Evolutionary conservation across 2,888 invertebrate genomes (phyloP), one percentile per base, ranked within the genome.

Genomic region (Epinotia demarniana): DNA sequence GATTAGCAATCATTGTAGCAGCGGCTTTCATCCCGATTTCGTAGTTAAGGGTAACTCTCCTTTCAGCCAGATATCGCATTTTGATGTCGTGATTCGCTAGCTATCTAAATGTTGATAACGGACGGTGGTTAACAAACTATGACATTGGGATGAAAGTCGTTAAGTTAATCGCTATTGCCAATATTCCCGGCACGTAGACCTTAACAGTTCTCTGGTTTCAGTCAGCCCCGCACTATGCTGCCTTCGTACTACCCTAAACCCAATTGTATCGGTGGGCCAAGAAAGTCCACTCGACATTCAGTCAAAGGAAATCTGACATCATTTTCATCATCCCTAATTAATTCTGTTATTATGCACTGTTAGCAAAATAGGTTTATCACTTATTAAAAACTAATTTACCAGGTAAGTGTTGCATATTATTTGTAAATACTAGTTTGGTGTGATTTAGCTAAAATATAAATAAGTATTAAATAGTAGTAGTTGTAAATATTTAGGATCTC

Each of bases 401-500:
- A 23, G 58, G 58, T 58, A 60, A 23, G 33, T 61, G 33, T 60
- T 27, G 58, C 46, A 60, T 60, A 27, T 60, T 73, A 58, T n/a
- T 23, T 73, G 73, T 75, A 71, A 11, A 61, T 53, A 66, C 19
- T 73, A 66, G 43, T 61, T 70, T 66, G 18, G 67, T 73, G 70
- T 76, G 69, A 60, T 68, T 60, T 46, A 53, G 12, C 46, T 75
- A 62, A 58, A 33, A 19, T 18, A 58, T 12, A 53, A 67, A 49
- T 73, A 60, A 70, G 55, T 69, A 70, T 55, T 55, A 39, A 43
- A 57, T 18, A 18, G n/a, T 73, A 73, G 55, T 46, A 63, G 76
- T 67, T 85, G 86, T 88, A 89, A 79, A 89, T 89, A 86, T 79
- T 72, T 55, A 60, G 43, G 85, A 87, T 88, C 86, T 89, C 89